Evolutionary conservation across 2,888 invertebrate species (phyloP), one percentile per base, ranked within the genome.

Genomic region (Perithous albicinctus): DNA sequence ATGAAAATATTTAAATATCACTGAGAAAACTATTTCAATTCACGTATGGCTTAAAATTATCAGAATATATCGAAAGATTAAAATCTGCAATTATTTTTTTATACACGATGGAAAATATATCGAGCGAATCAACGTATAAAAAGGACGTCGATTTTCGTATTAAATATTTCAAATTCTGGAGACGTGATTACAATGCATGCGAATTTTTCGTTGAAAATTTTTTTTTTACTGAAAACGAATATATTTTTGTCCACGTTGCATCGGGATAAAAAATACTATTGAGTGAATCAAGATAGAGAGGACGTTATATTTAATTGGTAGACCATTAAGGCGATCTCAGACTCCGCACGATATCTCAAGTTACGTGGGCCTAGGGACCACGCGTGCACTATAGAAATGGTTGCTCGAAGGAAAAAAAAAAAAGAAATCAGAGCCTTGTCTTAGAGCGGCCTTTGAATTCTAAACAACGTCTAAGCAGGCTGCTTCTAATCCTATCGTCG

Each of bases 371-470:
- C 29, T 41, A 41, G 59, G 76, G n/a, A 26, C n/a, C n/a, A n/a
- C 59, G 59, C 51, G 67, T 32, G 61, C 51, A 51, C 67, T 77
- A 67, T 72, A 77, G 77, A 56, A 77, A 69, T 38, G 66, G 38
- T 54, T 54, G 54, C 23, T 51, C 72, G 72, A 73, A 43, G 73
- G 35, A 51, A 61, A 77, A 77, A 73, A 43, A 51, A 61, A 77
- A 77, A 73, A 56, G 59, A 61, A 72, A 66, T 76, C 38, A 43
- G 46, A 35, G 66, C 72, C 80, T 73, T 73, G 80, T 77, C 54
- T 66, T 48, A 69, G 20, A 72, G 67, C 43, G 67, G 80, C 73
- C 80, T 81, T 77, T 81, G 26, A 67, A 56, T 81, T 81, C 77
- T 77, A 73, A 77, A 81, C 80, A 56, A 48, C 66, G 48, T 76